Evolutionary conservation across 2,797 vertebrate genomes (phyloP), one percentile per base, ranked within the genome.

Genomic region (Clarias laeviceps): DNA sequence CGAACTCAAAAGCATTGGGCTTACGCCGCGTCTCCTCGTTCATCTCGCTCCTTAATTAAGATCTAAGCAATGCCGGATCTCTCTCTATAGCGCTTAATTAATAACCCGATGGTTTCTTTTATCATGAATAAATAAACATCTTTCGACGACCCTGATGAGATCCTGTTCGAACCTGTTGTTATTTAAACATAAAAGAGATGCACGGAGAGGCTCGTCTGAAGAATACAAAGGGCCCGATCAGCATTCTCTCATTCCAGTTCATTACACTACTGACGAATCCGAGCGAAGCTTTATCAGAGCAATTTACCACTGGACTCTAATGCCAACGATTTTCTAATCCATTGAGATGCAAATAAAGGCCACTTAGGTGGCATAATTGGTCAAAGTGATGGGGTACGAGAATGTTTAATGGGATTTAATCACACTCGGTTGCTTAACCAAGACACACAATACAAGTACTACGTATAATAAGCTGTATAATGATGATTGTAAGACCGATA

Each of bases 41-140:
- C 50, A 20, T 29, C 73, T 29, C 72, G 40, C 50, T 86, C 77
- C 24, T 50, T 83, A 76, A 85, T 82, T 82, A 85, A 65, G 65
- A 72, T 76, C 69, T 29, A 11, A 56, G n/a, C 73, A 20, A 56
- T 57, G 7, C 50, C 0, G 50, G 56, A 20, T 32, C n/a, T 54
- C 77, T 32, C n/a, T 54, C 77, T 61, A 3, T 22, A 27, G 94
- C 91, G 89, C 93, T 96, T 97, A 92, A 97, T 98, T 96, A 93
- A 97, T 93, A 96, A 93, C 95, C 69, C 1, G 40, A 50, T 1
- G 24, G 0, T 73, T 94, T 95, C 90, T 87, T 95, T 94, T 90
- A 95, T 94, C 92, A 92, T 90, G 92, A 94, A 95, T 95, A 93
- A 90, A 93, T 87, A 94, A 93, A 94, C 93, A 93, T 92, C 92